Evolutionary conservation across 2,113 vertebrate genomes (phyloP).

Genomic region (Myrmecophaga tridactyla): DNA sequence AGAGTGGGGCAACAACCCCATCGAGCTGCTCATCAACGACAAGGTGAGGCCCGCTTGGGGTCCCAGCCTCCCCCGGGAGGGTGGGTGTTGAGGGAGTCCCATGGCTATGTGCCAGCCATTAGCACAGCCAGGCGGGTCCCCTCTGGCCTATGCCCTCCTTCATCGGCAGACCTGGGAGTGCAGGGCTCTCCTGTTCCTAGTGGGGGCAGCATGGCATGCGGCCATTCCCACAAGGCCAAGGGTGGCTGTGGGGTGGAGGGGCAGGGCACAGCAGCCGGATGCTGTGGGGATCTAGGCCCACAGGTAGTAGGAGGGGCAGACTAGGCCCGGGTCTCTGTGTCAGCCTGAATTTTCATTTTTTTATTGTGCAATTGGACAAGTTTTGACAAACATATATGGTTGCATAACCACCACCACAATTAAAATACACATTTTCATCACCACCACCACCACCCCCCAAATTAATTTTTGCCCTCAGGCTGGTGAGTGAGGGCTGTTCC

Average conservation of each 20-base stretch:
- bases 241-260: no score
- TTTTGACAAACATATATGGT: no score
- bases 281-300: neutral
- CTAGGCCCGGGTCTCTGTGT: neutral
- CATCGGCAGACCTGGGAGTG: accelerated
- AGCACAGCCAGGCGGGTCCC: no score
- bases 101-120: no score
- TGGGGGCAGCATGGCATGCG: neutral
- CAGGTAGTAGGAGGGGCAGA: neutral
- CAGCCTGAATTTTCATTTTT: no score
- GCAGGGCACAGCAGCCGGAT: neutral
- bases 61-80: accelerated
- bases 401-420: no score
- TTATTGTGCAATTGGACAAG: no score
- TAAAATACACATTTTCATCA: no score
- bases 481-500: neutral
- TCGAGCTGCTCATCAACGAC: constrained; percentile 97
- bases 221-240: neutral
- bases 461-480: neutral
- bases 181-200: accelerated
- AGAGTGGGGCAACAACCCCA: constrained; percentile 98
- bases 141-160: neutral
- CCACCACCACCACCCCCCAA: no score
- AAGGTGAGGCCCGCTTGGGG: constrained; percentile 86
- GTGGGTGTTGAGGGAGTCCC: accelerated